Evolutionary conservation across 2,113 vertebrate species (phyloP).

Genomic region (Sander lucioperca): DNA sequence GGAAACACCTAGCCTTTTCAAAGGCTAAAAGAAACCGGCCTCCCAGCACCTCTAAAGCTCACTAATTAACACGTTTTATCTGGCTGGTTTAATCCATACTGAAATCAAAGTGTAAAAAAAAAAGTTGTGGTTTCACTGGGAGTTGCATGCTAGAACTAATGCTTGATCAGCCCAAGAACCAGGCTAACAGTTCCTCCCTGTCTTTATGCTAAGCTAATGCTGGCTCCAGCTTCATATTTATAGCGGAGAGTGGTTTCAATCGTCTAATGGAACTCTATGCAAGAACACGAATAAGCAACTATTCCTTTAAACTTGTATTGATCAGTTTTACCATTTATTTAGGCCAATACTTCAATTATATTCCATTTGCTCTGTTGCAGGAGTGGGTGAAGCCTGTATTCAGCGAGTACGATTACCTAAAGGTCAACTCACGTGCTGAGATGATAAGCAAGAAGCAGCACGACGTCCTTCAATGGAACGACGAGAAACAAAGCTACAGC

Average conservation of each 20-base stretch:
- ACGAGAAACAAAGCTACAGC: conserved; percentile 22
- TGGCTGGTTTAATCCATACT: background rate
- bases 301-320: background rate
- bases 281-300: background rate
- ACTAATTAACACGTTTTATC: background rate
- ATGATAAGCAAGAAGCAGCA: conserved; percentile 55
- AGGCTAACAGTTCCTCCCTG: background rate
- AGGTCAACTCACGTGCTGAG: conserved; percentile 54
- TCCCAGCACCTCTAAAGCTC: background rate
- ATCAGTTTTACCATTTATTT: too few relatives aligned
- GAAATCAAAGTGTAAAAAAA: background rate
- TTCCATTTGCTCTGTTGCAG: conserved; percentile 53
- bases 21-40: too few relatives aligned
- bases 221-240: background rate
- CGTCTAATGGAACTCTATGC: background rate
- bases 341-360: background rate
- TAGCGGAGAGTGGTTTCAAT: background rate
- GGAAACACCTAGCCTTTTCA: background rate
- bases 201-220: conserved; percentile 1
- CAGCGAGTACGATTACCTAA: conserved; percentile 73
- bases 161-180: background rate
- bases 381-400: conserved; percentile 84
- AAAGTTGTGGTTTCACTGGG: background rate
- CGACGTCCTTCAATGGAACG: conserved; percentile 25
- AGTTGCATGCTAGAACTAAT: background rate